Evolutionary conservation across 2,888 invertebrate species (phyloP), one percentile per base, ranked within the genome.

Genomic region (Meghimatium bilineatum): DNA sequence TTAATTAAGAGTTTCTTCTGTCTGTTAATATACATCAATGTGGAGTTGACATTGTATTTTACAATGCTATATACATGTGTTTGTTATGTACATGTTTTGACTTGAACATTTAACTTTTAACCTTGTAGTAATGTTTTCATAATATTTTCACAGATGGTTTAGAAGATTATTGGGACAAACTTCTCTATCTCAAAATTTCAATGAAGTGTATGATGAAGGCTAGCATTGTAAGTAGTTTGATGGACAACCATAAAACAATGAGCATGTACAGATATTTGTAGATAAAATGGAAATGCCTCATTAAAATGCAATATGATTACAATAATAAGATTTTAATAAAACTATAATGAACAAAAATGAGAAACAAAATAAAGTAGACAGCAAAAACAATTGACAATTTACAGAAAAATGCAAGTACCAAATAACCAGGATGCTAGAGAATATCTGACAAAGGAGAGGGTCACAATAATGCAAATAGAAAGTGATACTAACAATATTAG

Each of bases 71-170:
- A 49, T 12, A 49, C 49, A 12, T 49, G 49, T 49, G 49, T 17
- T 49, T 49, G 49, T 49, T n/a, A 17, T 49, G 49, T 49, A 17
- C 49, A n/a, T n/a, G n/a, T n/a, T n/a, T n/a, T n/a, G n/a, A n/a
- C n/a, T n/a, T n/a, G n/a, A n/a, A 23, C 56, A 17, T 56, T 23
- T 56, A 23, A 3, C 3, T 23, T 56, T 10, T 56, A 10, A 56
- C 10, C 56, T 56, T 14, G 23, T 56, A 23, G 56, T 23, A 56
- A 23, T 56, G 23, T 56, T 56, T 56, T 56, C 23, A 20, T 23
- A 56, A 56, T 56, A 14, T 76, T 36, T 60, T 76, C 17, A 44
- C 79, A 80, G 79, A 80, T 52, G 79, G 79, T 29, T 44, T 80
- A 36, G 69, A 69, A 32, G 34, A 69, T 29, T 80, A 80, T 34